Conservation (phyloP, 2,888 invertebrate genomes). For the Catonia carolina region DNA sequence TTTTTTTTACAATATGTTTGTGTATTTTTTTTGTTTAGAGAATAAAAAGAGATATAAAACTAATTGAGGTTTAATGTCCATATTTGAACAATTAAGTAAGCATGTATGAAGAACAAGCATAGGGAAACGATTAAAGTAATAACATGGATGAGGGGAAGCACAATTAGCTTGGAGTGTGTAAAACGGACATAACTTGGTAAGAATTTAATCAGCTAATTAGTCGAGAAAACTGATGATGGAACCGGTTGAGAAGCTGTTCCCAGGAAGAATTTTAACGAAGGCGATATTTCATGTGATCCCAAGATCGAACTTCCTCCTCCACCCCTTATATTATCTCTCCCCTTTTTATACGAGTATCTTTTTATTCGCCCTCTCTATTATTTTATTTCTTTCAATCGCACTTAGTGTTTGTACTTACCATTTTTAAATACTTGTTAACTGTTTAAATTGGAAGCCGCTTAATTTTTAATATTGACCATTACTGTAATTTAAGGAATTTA, state of each 20-base stretch:
- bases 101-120: slow-evolving; percentile 7
- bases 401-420: too few species aligned
- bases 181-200: slow-evolving; percentile 12
- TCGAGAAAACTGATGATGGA: slow-evolving; percentile 8
- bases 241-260: slow-evolving; percentile 7
- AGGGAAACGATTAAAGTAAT: not conserved
- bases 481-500: too few species aligned
- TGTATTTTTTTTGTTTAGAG: too few species aligned
- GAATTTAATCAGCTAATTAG: slow-evolving; percentile 15
- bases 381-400: too few species aligned
- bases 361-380: too few species aligned
- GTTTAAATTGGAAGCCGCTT: too few species aligned
- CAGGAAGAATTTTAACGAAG: slow-evolving; percentile 12
- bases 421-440: too few species aligned
- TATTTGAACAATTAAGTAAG: slow-evolving; percentile 11
- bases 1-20: too few species aligned
- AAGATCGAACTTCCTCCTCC: not conserved
- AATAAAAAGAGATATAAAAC: not conserved
- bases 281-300: slow-evolving; percentile 11
- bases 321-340: too few species aligned
- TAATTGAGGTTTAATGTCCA: slow-evolving; percentile 12
- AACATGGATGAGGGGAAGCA: slow-evolving; percentile 6
- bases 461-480: too few species aligned
- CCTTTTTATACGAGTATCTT: too few species aligned
- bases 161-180: slow-evolving; percentile 13